phyloP scores from a whole-genome alignment of 2,113 vertebrate species.

The Cinclus mexicanus region DNA sequence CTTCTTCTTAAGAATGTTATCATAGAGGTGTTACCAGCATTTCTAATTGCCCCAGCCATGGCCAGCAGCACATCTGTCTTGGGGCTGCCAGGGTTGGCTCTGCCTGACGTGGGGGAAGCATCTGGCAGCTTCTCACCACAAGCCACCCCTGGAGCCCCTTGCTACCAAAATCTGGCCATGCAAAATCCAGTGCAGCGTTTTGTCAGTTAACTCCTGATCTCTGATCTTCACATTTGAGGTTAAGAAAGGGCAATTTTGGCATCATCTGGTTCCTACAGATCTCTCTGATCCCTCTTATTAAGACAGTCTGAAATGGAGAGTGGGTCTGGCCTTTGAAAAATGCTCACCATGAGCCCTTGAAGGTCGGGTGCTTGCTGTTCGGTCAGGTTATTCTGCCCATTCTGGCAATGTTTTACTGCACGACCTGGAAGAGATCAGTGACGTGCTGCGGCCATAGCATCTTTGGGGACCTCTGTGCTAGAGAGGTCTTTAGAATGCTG shows the following conservation, averaged over 20 bases:
- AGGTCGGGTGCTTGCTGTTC: background rate
- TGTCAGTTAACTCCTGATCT: background rate
- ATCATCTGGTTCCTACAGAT: background rate
- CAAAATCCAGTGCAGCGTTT: background rate
- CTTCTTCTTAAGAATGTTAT: rapidly evolving
- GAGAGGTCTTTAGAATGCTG: background rate
- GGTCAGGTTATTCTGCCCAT: background rate
- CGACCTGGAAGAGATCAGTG: background rate
- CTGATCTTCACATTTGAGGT: background rate
- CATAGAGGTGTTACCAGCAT: background rate
- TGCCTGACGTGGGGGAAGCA: background rate
- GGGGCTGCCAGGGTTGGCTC: background rate
- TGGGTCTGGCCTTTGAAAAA: background rate
- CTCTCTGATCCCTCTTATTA: background rate
- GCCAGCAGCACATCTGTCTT: background rate
- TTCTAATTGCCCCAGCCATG: background rate
- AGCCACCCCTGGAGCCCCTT: background rate
- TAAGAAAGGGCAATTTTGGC: background rate
- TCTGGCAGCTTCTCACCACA: background rate
- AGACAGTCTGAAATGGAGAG: background rate
- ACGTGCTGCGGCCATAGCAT: background rate
- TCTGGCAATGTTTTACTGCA: background rate
- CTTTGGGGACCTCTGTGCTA: background rate
- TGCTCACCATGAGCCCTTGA: background rate
- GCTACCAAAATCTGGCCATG: rapidly evolving